Base-by-base conservation (phyloP, 2,888 invertebrate genomes). In the Danaus chrysippus region DNA sequence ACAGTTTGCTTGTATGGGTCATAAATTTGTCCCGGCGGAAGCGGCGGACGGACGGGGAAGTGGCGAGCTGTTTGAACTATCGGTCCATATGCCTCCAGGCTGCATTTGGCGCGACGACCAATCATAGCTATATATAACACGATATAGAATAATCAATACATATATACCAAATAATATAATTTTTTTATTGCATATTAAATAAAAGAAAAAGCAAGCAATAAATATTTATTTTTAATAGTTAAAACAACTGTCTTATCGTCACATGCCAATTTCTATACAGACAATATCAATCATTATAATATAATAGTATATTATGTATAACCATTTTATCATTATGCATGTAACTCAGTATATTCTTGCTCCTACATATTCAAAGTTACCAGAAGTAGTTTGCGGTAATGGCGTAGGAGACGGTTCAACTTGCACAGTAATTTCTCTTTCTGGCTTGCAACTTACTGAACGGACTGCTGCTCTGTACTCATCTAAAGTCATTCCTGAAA, bases 1-100 rank as follows among this genome's bases (percentile, higher is more conserved):
- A 88, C 71, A 13, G 90, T 89, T 73, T 91, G 91, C 66, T 89
- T 88, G 76, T 86, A 89, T 42, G 90, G 90, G 67, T 91, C 83
- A 75, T 90, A 90, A 66, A 86, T 73, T 70, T 88, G 87, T 34
- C 81, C 86, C 9, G 79, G 81, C 56, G 79, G 77, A 56, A 84
- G 75, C 41, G 82, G 83, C 23, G 89, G 87, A n/a, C 80, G 79
- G 13, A 70, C 75, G 1, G 90, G 87, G 68, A 81, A 84, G 75
- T 87, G 84, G 11, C 82, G 75, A 19, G 72, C 73, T 5, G 86
- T 88, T 70, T 76, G 82, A 67, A 90, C 86, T 34, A 88, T 74
- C 15, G 79, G 79, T 3, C 87, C 90, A 71, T 84, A 91, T 0
- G 81, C 76, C 69, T 90, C 90, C 54, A 91, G 70, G 1, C 86